Evolutionary conservation across 92 coral and sea anemone genomes (phyloP), one percentile per base, ranked within the genome.

Genomic region (Plumapathes pennacea): DNA sequence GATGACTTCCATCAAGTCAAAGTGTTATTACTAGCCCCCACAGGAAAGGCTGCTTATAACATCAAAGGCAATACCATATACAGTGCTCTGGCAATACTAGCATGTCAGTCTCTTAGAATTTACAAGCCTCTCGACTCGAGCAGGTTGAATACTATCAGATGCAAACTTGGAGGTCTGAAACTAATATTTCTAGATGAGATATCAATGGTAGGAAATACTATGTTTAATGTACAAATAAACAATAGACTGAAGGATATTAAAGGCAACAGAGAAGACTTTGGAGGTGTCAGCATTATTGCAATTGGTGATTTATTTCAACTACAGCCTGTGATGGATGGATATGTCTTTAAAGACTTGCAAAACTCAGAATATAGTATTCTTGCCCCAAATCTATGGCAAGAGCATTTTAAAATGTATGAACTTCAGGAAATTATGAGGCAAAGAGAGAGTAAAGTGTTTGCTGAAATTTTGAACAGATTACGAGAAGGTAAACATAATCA

Each of bases 21-120:
- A 46, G 78, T 67, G 43, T 66, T 81, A 44, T 38, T 81, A 58
- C 40, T 68, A 48, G 90, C 90, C 31, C 77, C 85, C 13, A 69
- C 85, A 29, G 81, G 74, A 21, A 42, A 54, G 65, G 43, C 58
- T 21, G 78, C 83, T 32, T 82, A 75, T 50, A 59, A 51, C 41
- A 76, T 76, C 13, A 76, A 76, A 57, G 80, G 89, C 29, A 76
- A 69, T 39, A 69, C 89, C n/a, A 81, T 73, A 22, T 76, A 78
- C 47, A 70, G 80, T 42, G 60, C 82, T 27, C 61, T 78, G 25
- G 67, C 74, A 39, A 45, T 71, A 80, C 77, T 76, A 45, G 82
- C 82, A 32, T 72, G 82, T 49, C 82, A 74, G 60, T 61, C 64
- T 23, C 34, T 69, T 44, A 82, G 55, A 30, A 49, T 58, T 66